Evolutionary conservation across 2,113 vertebrate species (phyloP), one percentile per base, ranked within the genome.

Genomic region (Pontoporia blainvillei): DNA sequence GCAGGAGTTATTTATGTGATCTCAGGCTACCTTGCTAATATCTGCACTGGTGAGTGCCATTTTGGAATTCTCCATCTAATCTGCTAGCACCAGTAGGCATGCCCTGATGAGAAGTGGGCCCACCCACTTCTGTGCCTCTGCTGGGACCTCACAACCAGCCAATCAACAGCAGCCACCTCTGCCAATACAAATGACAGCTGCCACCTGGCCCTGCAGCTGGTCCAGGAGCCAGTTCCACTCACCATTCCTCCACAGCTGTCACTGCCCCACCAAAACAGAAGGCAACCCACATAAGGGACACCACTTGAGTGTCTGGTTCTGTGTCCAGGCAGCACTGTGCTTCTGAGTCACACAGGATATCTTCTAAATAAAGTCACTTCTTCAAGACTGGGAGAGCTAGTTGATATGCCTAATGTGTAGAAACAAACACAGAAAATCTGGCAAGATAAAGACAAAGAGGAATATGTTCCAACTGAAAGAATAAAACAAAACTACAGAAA

Each of bases 111-210:
- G 6, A 49, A 52, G 52, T 52, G 52, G 29, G 18, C 1, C 29
- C 5, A 20, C 29, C 11, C 4, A 18, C 73, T 49, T 34, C 29
- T 49, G 44, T 21, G 17, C 29, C 29, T 49, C 73, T 34, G 29
- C 73, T 49, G 29, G 71, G 23, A 44, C 44, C 29, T 76, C 44
- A 34, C 17, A 34, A 10, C 9, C 29, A 34, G 73, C 29, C 73
- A 21, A 6, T 34, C 44, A 49, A 12, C 0, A 9, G 44, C 2
- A 2, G 44, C 17, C 44, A 44, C 29, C 3, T 0, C 17, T 46
- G 11, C 29, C 6, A 49, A 44, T 15, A 18, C 72, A 41, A 8
- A 31, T 1, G 27, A 41, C 41, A 75, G 27, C 27, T 10, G 18
- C 72, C 29, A 18, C 4, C 27, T 57, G 54, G 20, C 54, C 20